Evolutionary conservation across 1,140 invertebrate species (phyloP), one percentile per base, ranked within the genome.

Genomic region (Tribolium castaneum): DNA sequence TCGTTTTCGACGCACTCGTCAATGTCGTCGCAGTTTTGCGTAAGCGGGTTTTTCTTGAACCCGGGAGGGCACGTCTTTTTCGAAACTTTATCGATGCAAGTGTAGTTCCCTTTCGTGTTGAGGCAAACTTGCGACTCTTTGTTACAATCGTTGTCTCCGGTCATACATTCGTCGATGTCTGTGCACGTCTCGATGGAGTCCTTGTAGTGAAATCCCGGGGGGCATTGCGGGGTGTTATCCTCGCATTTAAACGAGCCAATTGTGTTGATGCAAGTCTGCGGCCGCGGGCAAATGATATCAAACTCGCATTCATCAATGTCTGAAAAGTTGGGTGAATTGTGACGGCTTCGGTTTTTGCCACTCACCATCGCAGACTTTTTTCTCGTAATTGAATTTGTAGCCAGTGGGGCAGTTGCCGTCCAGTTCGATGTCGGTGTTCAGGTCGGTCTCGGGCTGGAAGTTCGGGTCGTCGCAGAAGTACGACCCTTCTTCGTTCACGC

Each of bases 131-230:
- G 91, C 0, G 89, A 91, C 1, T 90, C 85, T 25, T 84, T 83
- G 19, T 90, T 90, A 82, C 94, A 95, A 77, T 92, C 89, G 80
- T 92, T 87, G 13, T 86, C 85, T 3, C 88, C 87, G 62, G 89
- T 87, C 0, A 86, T 80, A 80, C 94, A 95, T 86, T 95, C 94
- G 80, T 95, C 92, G 66, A 96, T 90, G 88, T 97, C 95, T 70
- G 82, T 66, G 73, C 92, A 90, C 81, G 88, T 80, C 84, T 88
- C 75, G 66, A 87, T 84, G 5, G 85, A 84, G 1, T 82, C 7
- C 77, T 89, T 90, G 83, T 87, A 90, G 79, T 90, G 86, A 82
- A 91, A 93, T 0, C 92, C 92, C 6, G 89, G 88, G 0, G 91
- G 91, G 83, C 92, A 94, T 85, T 87, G 30, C 62, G 88, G 59